Evolutionary conservation across 1,140 invertebrate species (phyloP), one percentile per base, ranked within the genome.

Genomic region (Lordiphosa collinella): DNA sequence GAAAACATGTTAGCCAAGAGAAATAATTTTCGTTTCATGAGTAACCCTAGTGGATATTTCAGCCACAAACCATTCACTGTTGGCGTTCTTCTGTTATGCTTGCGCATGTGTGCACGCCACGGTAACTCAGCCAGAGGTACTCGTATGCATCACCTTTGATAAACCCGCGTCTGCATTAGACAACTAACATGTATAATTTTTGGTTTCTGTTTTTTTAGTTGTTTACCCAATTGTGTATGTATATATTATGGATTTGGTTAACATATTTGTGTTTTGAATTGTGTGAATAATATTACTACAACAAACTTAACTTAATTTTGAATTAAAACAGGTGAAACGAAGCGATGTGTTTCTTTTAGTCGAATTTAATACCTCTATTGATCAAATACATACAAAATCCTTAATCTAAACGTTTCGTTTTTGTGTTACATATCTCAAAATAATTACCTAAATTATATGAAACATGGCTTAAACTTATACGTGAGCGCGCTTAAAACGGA

Each of bases 21-120:
- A 29, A 8, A 29, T 5, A 1, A 8, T 29, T 67, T 67, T 67
- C 16, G 22, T 12, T 10, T 25, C 40, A 35, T 55, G 63, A 35
- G 62, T 47, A 50, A 67, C 63, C 63, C 63, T 67, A 67, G 29
- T 64, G 55, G 44, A 58, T 58, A 50, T 36, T 53, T 37, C 53
- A 54, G 37, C 56, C 63, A 44, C 49, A 64, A 57, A 67, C 31
- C 34, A 58, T 35, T 35, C 29, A 47, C 66, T 64, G 25, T 67
- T 66, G 63, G 58, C 63, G 63, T 67, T 67, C 63, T 67, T 67
- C 66, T 54, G 63, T 38, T 50, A 4, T 38, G 36, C 34, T 32
- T 65, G 62, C 53, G 63, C 63, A 66, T 66, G 63, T 66, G 63
- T 66, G 63, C 63, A 63, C 32, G 47, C 60, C 58, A 25, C 63